Evolutionary conservation across 2,113 vertebrate species (phyloP).

Genomic region (Ibidorhyncha struthersii): DNA sequence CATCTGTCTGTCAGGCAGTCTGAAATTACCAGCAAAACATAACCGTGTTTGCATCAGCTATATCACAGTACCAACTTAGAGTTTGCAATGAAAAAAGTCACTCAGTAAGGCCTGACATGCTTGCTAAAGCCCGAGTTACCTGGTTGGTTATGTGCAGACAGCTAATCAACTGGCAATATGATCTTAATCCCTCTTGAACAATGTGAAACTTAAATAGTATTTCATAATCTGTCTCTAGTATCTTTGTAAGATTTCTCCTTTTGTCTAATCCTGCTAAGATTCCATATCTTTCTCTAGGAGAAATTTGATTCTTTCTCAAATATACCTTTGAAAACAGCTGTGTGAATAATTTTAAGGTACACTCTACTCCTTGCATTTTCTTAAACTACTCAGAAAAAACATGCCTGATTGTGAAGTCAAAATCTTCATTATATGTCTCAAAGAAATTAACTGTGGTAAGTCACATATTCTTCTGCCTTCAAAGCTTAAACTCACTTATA

Average conservation of each 20-base stretch:
- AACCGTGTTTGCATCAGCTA: not conserved
- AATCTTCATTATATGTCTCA: not conserved
- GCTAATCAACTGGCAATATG: not conserved
- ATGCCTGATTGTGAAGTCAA: not conserved
- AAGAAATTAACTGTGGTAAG: not conserved
- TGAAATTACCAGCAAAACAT: constrained; percentile 76
- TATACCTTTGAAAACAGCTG: not conserved
- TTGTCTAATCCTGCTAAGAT: not conserved
- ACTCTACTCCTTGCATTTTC: not conserved
- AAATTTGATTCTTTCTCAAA: not conserved
- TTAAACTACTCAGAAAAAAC: not conserved
- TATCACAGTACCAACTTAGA: not conserved
- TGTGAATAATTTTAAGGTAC: not conserved
- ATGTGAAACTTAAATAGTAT: not conserved
- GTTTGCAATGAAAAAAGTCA: not conserved
- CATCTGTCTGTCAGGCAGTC: constrained; percentile 81
- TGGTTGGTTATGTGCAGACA: not conserved
- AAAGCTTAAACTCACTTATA: not conserved
- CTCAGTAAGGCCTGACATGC: not conserved
- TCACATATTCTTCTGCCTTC: not conserved
- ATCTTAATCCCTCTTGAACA: not conserved
- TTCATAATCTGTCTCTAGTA: not conserved
- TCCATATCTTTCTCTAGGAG: not conserved
- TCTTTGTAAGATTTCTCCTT: not conserved
- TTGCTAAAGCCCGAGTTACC: not conserved